A percentile compares a stretch with the other conserved stretches of the same genome.
These are phyloP conservation scores for Mungos mungo DNA, from an alignment of 2,113 vertebrate genomes.

Conservation along the genomic window DNA sequence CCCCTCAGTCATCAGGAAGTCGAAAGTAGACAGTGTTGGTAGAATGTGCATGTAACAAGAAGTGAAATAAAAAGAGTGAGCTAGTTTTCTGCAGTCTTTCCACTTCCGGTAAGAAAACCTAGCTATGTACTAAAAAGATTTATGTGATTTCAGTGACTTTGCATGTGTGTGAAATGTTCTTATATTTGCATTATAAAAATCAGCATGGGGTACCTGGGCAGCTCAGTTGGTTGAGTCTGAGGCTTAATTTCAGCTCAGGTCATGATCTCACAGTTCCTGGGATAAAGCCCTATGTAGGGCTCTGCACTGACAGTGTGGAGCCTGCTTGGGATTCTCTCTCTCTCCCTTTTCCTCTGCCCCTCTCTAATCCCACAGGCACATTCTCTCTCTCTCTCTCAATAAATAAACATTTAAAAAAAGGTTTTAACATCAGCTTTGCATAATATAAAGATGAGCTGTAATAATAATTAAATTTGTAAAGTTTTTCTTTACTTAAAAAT, in stretches of 20 bases:
- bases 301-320: no score
- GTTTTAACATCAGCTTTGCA: neutral
- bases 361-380: no score
- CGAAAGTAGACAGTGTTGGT: neutral
- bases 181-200: neutral
- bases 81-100: neutral
- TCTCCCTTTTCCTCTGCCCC: no score
- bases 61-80: slow-evolving; percentile 10
- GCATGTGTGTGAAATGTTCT: neutral
- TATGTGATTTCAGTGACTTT: neutral
- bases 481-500: slow-evolving; percentile 39
- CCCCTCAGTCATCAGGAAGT: neutral
- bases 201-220: no score
- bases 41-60: neutral
- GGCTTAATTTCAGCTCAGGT: no score
- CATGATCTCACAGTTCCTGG: no score
- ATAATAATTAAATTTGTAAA: neutral
- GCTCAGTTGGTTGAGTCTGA: no score
- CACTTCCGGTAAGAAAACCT: neutral
- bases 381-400: no score
- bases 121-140: neutral
- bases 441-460: neutral
- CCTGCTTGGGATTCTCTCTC: no score
- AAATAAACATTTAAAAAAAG: no score
- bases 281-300: no score